Percentiles rank a stretch among this genome's conserved stretches.
Conservation (phyloP, 2,113 vertebrate genomes). For the Apodemus speciosus region DNA sequence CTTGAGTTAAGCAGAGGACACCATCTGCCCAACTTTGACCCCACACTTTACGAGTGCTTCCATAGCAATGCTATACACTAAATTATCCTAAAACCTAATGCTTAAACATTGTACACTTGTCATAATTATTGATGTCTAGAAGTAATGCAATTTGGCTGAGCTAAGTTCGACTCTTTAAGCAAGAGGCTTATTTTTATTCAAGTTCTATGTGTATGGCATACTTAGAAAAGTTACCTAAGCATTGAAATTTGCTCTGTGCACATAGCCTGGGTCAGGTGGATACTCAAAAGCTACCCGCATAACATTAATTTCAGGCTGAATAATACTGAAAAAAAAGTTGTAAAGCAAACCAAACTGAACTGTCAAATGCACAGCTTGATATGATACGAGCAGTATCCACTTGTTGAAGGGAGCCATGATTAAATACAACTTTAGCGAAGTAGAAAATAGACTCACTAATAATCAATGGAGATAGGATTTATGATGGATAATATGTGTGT, state of each 20-base stretch:
- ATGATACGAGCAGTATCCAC: not conserved
- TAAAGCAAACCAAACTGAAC: not conserved
- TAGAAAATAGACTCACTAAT: not conserved
- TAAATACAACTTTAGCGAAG: not conserved
- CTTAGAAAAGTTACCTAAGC: not conserved
- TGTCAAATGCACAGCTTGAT: fast-evolving
- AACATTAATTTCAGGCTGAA: not conserved
- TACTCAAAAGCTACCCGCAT: not conserved
- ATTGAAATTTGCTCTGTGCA: not conserved
- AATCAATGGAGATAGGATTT: not conserved
- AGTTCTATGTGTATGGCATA: not conserved
- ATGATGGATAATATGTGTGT: not conserved
- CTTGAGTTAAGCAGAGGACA: not conserved
- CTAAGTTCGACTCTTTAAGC: not conserved
- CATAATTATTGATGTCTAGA: not conserved
- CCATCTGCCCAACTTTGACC: not conserved
- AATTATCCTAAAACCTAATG: not conserved
- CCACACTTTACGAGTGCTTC: not conserved
- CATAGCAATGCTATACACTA: not conserved
- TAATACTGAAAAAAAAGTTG: not conserved
- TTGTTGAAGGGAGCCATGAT: not conserved
- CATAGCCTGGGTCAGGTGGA: not conserved
- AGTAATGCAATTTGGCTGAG: not conserved
- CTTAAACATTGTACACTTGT: not conserved
- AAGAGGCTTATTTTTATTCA: not conserved